Conservation (phyloP, 92 coral and sea anemone genomes). For the Bergia puertoricense region DNA sequence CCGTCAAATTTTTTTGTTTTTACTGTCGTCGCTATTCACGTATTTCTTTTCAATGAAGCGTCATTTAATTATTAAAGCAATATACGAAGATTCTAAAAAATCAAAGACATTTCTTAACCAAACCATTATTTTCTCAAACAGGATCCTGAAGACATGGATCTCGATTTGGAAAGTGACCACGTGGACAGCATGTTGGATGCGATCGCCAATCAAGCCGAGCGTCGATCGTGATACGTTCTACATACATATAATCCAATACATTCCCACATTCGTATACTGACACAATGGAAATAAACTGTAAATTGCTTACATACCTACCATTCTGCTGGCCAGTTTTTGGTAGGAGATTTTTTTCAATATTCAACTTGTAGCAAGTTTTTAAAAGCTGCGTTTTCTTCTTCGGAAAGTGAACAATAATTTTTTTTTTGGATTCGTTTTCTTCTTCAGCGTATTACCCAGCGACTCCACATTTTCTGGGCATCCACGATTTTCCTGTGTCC, state of each 20-base stretch:
- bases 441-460: not conserved
- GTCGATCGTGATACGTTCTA: constrained; percentile 6
- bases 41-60: too few species aligned
- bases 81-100: too few species aligned
- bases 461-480: not conserved
- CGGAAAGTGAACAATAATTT: not conserved
- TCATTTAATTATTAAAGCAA: too few species aligned
- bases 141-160: constrained; percentile 68
- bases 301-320: not conserved
- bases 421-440: not conserved
- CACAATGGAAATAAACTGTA: not conserved
- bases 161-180: constrained; percentile 59
- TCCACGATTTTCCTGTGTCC: not conserved
- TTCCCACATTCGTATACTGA: not conserved
- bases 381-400: not conserved
- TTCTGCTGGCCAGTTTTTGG: not conserved
- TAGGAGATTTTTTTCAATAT: not conserved
- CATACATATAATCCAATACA: not conserved
- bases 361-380: not conserved
- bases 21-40: too few species aligned
- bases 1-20: too few species aligned
- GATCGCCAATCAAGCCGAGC: constrained; percentile 63
- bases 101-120: too few species aligned
- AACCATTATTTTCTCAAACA: constrained; percentile 8
- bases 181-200: constrained; percentile 72